phyloP scores from a whole-genome alignment of 2,113 vertebrate species.

The Hypomesus transpacificus region DNA sequence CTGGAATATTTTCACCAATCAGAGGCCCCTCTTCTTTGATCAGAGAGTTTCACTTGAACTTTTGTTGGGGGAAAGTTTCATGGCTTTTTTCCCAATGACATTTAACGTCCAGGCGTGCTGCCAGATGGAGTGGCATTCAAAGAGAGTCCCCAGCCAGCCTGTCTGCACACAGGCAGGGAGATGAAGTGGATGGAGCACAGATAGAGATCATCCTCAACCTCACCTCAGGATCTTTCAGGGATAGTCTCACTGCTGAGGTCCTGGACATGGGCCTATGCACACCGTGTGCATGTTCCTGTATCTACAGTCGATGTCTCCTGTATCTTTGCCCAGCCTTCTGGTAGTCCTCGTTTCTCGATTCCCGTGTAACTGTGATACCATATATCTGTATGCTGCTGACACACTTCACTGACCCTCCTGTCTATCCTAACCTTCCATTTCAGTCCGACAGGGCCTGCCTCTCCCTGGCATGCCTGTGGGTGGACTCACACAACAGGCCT shows the following conservation, averaged over 20 bases:
- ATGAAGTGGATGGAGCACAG: too few relatives aligned
- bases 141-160: slow-evolving; percentile 1
- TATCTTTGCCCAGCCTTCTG: not conserved
- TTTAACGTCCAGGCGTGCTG: slow-evolving; percentile 14
- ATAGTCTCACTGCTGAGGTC: too few relatives aligned
- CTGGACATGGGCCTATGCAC: too few relatives aligned
- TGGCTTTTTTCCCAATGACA: slow-evolving; percentile 16
- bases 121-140: slow-evolving; percentile 10
- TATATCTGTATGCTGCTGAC: not conserved
- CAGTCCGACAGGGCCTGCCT: too few relatives aligned
- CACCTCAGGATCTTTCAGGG: too few relatives aligned
- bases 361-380: slow-evolving; percentile 3
- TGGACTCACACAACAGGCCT: too few relatives aligned
- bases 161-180: too few relatives aligned
- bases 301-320: too few relatives aligned
- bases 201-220: too few relatives aligned
- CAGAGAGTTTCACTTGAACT: too few relatives aligned
- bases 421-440: not conserved
- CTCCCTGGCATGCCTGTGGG: too few relatives aligned
- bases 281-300: too few relatives aligned
- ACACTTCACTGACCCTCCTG: slow-evolving; percentile 3
- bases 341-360: slow-evolving; percentile 5
- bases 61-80: slow-evolving; percentile 1
- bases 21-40: not conserved
- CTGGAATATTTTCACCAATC: not conserved